A percentile compares a stretch with the other conserved stretches of the same genome.
phyloP scores from a whole-genome alignment of 2,113 vertebrate species.

The Actenoides hombroni region DNA sequence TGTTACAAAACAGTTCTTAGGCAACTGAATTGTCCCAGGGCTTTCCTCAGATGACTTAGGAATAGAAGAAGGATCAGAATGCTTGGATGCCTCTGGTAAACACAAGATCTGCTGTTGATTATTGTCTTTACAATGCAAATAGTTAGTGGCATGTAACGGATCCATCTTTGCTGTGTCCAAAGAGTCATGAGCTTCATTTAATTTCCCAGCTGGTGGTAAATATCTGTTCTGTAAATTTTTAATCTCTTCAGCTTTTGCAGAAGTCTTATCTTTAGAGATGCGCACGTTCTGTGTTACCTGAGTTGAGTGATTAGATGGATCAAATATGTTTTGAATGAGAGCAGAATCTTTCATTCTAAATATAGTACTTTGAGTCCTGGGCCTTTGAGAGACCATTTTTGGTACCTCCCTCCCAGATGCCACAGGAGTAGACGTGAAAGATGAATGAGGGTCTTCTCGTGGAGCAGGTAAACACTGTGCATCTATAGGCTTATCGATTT shows the following conservation, averaged over 20 bases:
- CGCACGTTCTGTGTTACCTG: constrained; percentile 70
- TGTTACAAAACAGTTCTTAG: constrained; percentile 74
- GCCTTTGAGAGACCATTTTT: constrained; percentile 71
- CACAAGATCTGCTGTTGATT: constrained; percentile 71
- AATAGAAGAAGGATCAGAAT: constrained; percentile 67
- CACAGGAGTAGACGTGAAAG: constrained; percentile 40
- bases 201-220: constrained; percentile 68
- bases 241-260: constrained; percentile 71
- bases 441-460: constrained; percentile 66
- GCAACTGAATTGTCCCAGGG: constrained; percentile 61
- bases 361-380: constrained; percentile 68
- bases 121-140: constrained; percentile 76
- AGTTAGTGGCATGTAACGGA: constrained; percentile 61
- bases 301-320: constrained; percentile 71
- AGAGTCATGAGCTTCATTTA: constrained; percentile 65
- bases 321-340: constrained; percentile 74
- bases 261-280: constrained; percentile 62
- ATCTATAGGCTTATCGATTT: constrained; percentile 69
- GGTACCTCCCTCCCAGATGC: constrained; percentile 67
- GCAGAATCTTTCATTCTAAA: constrained; percentile 77
- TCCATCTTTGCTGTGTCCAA: constrained; percentile 65
- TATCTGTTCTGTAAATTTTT: constrained; percentile 70
- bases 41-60: constrained; percentile 70
- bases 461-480: constrained; percentile 54
- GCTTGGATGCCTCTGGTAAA: constrained; percentile 70